Evolutionary conservation across 2,113 vertebrate species (phyloP), one percentile per base, ranked within the genome.

Genomic region (Serinus canaria): DNA sequence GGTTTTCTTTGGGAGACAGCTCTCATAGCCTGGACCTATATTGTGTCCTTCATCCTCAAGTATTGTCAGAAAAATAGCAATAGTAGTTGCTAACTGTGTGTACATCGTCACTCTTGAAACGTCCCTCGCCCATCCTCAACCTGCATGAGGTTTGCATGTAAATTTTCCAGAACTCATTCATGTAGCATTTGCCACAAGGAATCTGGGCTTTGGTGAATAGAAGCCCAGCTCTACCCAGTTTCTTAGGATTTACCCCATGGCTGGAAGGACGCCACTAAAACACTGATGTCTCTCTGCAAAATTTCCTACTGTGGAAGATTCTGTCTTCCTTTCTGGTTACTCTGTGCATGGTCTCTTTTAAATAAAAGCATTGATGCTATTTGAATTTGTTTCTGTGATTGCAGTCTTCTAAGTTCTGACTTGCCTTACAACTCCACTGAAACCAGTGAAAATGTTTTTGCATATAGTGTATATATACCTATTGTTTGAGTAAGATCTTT

Each of bases 41-140:
- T 53, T 53, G 30, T 16, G 15, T 66, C 37, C 39, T 89, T 46
- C 41, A 41, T 83, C 69, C 41, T 73, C 15, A 82, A 41, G 21
- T 64, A 39, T 49, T 69, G 33, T 68, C 46, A 86, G 69, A 90
- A 76, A 83, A 72, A 55, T 23, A 82, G 49, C 41, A 72, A 22
- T 37, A 72, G 19, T 10, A 73, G 23, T 79, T 87, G 53, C 31
- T 72, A 59, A 13, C 17, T 82, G 47, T 60, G 13, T 91, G 15
- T 91, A 5, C 0, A 0, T 35, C 76, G 13, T 64, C 66, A 27
- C 5, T 82, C 52, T 55, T 68, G 28, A 78, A 85, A 75, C 3
- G 4, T 59, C 3, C 5, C 15, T 55, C 4, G 4, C 4, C 9
- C 28, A 13, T 44, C 16, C n/a, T 35, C 41, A 46, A 1, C 23